These are phyloP conservation scores for Pteria penguin DNA, from an alignment of 2,888 invertebrate species.

Conservation along the genomic window DNA sequence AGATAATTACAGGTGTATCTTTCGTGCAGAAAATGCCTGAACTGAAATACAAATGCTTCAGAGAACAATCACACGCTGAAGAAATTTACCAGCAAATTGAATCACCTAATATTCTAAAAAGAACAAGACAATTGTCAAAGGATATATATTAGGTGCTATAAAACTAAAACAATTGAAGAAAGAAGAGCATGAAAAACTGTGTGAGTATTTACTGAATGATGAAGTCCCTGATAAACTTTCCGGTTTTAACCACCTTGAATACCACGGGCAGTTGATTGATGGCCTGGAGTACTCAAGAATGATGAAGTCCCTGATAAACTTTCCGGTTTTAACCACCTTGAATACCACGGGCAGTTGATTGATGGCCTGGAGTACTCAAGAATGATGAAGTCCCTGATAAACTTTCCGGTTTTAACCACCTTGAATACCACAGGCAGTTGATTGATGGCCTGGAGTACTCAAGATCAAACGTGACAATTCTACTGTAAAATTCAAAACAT, in stretches of 20 bases:
- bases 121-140: neutral
- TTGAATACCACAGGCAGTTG: neutral
- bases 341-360: neutral
- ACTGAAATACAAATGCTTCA: constrained; percentile 4
- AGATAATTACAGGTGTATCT: constrained; percentile 25
- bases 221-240: neutral
- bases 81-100: constrained; percentile 4
- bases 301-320: neutral
- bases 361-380: neutral
- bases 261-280: neutral
- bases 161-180: neutral
- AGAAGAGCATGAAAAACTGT: neutral
- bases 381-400: constrained; percentile 2
- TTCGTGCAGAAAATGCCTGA: constrained; percentile 36
- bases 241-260: neutral
- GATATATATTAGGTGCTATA: constrained; percentile 6
- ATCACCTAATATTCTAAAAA: neutral
- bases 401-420: neutral
- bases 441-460: constrained; percentile 1
- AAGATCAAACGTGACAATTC: constrained; percentile 15
- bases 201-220: constrained; percentile 1
- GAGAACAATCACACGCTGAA: neutral
- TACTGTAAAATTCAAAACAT: neutral
- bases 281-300: constrained; percentile 1
- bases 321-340: neutral